A percentile compares a stretch with the other conserved stretches of the same genome.
Evolutionary conservation across 1,140 invertebrate species (phyloP).

Genomic region (Augochlora pura): DNA sequence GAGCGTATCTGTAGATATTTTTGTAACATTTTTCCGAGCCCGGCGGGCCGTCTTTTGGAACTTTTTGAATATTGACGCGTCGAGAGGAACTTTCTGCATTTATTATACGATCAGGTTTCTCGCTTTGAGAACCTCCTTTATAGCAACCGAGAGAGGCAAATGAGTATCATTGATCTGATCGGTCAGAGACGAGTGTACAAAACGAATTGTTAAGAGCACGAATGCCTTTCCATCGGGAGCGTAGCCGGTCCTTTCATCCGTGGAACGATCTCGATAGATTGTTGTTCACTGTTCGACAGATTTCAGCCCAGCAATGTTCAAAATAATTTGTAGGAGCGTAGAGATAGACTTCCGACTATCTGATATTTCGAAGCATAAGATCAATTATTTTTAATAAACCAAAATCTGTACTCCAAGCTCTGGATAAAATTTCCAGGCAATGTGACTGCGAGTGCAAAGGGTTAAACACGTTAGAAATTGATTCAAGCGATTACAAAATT

Average conservation of each 20-base stretch:
- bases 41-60: neutral
- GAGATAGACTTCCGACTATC: neutral
- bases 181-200: constrained; percentile 15
- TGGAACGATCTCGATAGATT: neutral
- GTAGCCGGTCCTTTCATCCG: neutral
- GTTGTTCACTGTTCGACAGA: no score
- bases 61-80: neutral
- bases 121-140: neutral
- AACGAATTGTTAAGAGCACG: constrained; percentile 2
- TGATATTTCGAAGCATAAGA: no score
- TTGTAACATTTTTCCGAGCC: neutral
- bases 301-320: neutral
- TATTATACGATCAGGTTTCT: no score
- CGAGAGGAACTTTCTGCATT: neutral
- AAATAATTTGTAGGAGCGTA: neutral
- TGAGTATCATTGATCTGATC: constrained; percentile 20
- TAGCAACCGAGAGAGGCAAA: neutral
- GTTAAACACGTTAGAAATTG: neutral
- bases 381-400: no score
- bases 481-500: neutral
- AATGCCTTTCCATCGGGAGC: neutral
- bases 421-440: no score
- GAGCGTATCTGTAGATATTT: constrained; percentile 32
- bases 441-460: no score
- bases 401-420: no score